phyloP scores from a whole-genome alignment of 2,797 vertebrate genomes.

The Graptemys geographica region DNA sequence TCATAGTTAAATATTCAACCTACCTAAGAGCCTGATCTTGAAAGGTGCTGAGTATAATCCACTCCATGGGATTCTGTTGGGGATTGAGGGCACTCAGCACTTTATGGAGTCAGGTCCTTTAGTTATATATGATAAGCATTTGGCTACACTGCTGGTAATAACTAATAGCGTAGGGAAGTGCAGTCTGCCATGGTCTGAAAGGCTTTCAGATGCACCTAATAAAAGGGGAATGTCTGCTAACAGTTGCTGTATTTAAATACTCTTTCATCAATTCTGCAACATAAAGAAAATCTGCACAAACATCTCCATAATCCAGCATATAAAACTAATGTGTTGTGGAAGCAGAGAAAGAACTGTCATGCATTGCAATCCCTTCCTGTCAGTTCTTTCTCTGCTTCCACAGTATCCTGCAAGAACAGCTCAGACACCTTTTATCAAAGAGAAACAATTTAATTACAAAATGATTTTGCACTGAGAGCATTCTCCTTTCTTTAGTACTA shows the following conservation, averaged over 20 bases:
- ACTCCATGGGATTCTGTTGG: not conserved
- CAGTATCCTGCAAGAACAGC: not conserved
- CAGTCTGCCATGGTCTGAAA: conserved; percentile 26
- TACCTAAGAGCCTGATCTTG: conserved; percentile 15
- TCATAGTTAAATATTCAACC: not conserved
- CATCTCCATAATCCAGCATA: not conserved
- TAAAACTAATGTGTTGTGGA: not conserved
- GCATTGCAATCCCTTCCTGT: no score
- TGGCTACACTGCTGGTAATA: not conserved
- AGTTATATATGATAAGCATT: conserved; percentile 23
- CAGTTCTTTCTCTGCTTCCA: no score
- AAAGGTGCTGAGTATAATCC: not conserved
- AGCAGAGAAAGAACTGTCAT: no score
- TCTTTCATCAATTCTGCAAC: not conserved
- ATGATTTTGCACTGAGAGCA: not conserved
- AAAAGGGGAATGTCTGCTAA: conserved; percentile 16
- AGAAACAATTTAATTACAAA: conserved; percentile 57
- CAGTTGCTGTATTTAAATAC: conserved; percentile 9
- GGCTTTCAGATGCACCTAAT: conserved; percentile 2
- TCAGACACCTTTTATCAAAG: conserved; percentile 24
- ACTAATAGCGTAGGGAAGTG: conserved; percentile 8
- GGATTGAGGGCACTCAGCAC: not conserved
- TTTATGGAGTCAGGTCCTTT: not conserved
- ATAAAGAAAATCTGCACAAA: conserved; percentile 6
- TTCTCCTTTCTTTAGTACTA: not conserved